Percentiles rank a stretch among this genome's conserved stretches.
Conservation (phyloP, 2,888 invertebrate species). For the Acholoe squamosa region DNA sequence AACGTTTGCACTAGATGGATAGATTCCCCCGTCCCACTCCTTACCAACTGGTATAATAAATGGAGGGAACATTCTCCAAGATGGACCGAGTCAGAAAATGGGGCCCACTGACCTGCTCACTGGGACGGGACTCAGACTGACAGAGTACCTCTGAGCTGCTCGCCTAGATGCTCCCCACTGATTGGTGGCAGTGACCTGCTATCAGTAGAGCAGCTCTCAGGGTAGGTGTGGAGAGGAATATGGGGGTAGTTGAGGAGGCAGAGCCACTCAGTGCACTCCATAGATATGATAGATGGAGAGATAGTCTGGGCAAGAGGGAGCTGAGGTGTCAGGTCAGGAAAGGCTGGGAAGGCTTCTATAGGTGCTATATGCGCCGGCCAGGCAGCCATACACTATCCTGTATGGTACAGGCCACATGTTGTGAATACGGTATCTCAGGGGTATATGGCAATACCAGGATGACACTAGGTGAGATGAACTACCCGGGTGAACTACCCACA, state of each 20-base stretch:
- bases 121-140: not conserved
- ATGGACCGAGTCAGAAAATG: conserved; percentile 18
- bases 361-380: too few relatives aligned
- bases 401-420: too few relatives aligned
- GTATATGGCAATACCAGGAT: too few relatives aligned
- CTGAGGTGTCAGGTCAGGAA: too few relatives aligned
- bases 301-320: not conserved
- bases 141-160: conserved; percentile 7
- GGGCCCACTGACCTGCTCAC: conserved; percentile 6
- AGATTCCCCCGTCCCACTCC: too few relatives aligned
- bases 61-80: not conserved
- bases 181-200: conserved; percentile 5
- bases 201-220: not conserved
- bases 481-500: too few relatives aligned
- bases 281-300: not conserved
- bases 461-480: too few relatives aligned
- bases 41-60: not conserved
- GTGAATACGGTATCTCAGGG: too few relatives aligned
- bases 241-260: not conserved
- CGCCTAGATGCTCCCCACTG: not conserved
- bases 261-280: too few relatives aligned
- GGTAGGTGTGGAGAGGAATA: conserved; percentile 19
- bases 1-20: too few relatives aligned
- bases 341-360: too few relatives aligned
- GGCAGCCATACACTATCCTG: too few relatives aligned